Percentiles rank a stretch among this genome's conserved stretches.
Conservation (phyloP, 2,797 vertebrate species). For the Muscicapa comitata region DNA sequence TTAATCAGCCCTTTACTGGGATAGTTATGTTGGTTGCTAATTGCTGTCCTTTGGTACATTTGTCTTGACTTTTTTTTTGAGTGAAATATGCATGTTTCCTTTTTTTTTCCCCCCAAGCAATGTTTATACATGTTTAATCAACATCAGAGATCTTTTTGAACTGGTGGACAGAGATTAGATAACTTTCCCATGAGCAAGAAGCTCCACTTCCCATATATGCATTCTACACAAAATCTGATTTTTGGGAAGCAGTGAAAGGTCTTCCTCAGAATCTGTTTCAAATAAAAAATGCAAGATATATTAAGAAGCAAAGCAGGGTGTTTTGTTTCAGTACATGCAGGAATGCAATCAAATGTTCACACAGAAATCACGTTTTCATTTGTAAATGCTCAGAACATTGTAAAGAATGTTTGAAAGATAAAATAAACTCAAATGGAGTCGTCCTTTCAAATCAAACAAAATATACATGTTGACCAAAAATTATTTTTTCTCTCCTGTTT, state of each 20-base stretch:
- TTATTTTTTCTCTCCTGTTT: neutral
- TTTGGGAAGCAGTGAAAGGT: neutral
- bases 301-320: neutral
- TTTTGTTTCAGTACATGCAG: neutral
- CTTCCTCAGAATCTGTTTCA: neutral
- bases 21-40: neutral
- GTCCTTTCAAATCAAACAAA: neutral
- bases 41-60: neutral
- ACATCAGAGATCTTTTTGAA: conserved; percentile 51
- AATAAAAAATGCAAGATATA: neutral
- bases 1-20: neutral
- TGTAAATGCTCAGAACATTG: neutral
- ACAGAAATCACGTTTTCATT: neutral
- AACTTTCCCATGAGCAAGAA: conserved; percentile 50
- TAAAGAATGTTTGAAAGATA: neutral
- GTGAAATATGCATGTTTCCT: conserved; percentile 10
- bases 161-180: neutral
- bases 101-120: neutral
- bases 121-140: conserved; percentile 63
- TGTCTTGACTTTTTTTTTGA: conserved; percentile 28
- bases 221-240: neutral
- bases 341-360: neutral
- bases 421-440: neutral
- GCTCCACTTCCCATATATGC: neutral
- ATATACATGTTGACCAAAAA: neutral